Conservation (phyloP, 2,113 vertebrate species). For the Salvelinus fontinalis region DNA sequence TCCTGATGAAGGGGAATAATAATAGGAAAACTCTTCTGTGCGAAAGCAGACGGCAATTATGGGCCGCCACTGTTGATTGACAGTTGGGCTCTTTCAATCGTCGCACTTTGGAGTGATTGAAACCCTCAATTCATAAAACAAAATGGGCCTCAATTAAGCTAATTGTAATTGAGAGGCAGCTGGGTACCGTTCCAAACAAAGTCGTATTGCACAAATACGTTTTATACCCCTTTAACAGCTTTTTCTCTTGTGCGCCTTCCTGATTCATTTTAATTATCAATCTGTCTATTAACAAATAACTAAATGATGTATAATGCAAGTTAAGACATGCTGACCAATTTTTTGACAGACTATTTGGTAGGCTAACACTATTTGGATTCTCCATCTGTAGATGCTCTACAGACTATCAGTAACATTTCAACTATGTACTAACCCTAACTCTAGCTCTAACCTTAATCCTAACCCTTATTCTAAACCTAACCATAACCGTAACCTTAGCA, state of each 20-base stretch:
- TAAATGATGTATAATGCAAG: neutral
- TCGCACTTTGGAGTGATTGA: conserved; percentile 1
- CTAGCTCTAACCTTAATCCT: no score
- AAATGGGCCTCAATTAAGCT: neutral
- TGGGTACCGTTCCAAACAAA: conserved; percentile 13
- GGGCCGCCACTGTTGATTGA: conserved; percentile 17
- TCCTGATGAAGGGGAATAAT: neutral
- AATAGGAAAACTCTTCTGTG: neutral
- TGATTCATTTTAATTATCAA: conserved; percentile 1
- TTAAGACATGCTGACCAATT: neutral
- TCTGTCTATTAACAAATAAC: neutral
- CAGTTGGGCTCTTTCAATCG: conserved; percentile 14
- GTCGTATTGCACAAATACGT: neutral
- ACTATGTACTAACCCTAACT: no score
- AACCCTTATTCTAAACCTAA: no score
- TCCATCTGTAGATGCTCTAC: no score
- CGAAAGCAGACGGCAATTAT: conserved; percentile 16
- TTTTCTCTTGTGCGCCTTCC: neutral
- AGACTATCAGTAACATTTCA: no score
- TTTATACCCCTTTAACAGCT: neutral
- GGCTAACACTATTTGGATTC: no score
- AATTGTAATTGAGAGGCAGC: conserved; percentile 11
- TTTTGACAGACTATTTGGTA: no score
- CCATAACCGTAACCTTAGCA: no score
- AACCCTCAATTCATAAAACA: conserved; percentile 27